Percentiles rank a stretch among this genome's conserved stretches.
Conservation (phyloP, 1,140 invertebrate genomes). For the Diprion similis region DNA sequence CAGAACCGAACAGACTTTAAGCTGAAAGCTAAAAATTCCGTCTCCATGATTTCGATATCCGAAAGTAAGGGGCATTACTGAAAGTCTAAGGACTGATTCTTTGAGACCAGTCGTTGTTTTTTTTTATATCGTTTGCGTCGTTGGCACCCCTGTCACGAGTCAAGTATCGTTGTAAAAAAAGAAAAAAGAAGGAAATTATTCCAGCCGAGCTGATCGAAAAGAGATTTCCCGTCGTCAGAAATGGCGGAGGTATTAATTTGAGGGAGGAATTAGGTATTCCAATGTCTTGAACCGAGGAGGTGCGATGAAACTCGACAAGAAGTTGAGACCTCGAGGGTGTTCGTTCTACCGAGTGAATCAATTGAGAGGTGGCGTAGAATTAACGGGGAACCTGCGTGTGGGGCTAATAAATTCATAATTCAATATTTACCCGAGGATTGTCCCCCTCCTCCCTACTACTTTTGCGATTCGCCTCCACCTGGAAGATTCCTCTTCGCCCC, state of each 20-base stretch:
- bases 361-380: background rate
- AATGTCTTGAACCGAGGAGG: background rate
- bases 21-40: no score
- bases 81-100: no score
- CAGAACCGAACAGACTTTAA: no score
- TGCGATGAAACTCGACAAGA: background rate
- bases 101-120: no score
- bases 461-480: slow-evolving; percentile 24
- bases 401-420: slow-evolving; percentile 56
- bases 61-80: no score
- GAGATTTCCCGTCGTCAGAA: background rate
- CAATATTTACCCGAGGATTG: slow-evolving; percentile 55
- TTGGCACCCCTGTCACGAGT: background rate
- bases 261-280: background rate
- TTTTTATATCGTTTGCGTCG: no score
- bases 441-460: slow-evolving; percentile 30
- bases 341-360: background rate
- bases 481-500: background rate
- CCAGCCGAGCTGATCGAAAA: background rate
- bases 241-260: background rate
- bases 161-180: background rate
- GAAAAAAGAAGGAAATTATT: background rate
- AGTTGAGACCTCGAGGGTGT: background rate
- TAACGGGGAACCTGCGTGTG: background rate
- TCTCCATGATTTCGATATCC: no score